Base-by-base conservation (phyloP, 1,140 invertebrate species). In the Zophobas morio region DNA sequence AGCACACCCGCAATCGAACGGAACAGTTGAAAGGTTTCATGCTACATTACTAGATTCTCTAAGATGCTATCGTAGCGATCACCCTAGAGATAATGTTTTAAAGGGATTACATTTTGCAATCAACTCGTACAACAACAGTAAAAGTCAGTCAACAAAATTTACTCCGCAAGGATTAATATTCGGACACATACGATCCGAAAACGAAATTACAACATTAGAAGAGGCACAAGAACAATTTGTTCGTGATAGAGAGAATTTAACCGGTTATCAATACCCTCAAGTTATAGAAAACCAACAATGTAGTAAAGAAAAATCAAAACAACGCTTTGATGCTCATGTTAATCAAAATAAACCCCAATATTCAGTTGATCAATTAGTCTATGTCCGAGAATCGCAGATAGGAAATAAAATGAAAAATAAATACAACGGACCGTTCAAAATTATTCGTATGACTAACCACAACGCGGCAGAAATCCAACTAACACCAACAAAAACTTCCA, bases 81-180 rank as follows among this genome's bases (percentile, higher is more conserved):
- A 20, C 0, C 20, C 20, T 20, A 20, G 20, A 20, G 20, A 20
- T 20, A 20, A 80, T 60, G 57, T 73, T 32, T 79, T 74, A 36
- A 74, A 46, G 60, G 56, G 74, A 8, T 47, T 81, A 4, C 74
- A 74, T 32, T 81, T 74, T 63, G 74, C 77, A 36, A 47, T 81
- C 20, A 81, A 77, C 33, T 79, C 34, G 40, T 77, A 81, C 47
- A 81, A 80, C 42, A 77, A 79, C 40, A 74, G 77, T 37, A 40
- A 79, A 20, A 20, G 77, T 60, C 79, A 79, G 57, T 79, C 79
- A 36, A 71, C 77, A 53, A 75, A 78, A 6, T 81, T 81, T 20
- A 81, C 78, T 46, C 79, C 79, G 39, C 79, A 75, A 32, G 74
- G 77, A 71, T 66, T 79, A 34, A 37, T 78, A 6, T 76, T 80